These are phyloP conservation scores for Zophobas atratus DNA, from an alignment of 1,140 invertebrate genomes.

Conservation along the genomic window DNA sequence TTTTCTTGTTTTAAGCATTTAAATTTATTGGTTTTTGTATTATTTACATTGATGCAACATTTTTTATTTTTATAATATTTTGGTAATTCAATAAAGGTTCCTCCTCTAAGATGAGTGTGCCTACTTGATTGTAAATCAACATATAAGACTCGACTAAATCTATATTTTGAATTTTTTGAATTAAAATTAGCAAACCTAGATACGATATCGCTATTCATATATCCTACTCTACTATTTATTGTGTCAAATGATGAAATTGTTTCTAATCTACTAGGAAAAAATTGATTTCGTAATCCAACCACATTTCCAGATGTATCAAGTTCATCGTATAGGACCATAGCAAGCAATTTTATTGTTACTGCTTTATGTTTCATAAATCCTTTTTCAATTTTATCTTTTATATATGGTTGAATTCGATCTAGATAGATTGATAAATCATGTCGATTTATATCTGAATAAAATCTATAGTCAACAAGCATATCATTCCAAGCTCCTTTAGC, in stretches of 20 bases:
- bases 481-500: background rate
- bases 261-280: constrained; percentile 24
- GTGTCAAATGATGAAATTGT: constrained; percentile 16
- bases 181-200: constrained; percentile 41
- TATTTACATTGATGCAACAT: constrained; percentile 30
- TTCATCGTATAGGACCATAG: constrained; percentile 12
- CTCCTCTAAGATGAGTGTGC: constrained; percentile 31
- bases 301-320: constrained; percentile 40
- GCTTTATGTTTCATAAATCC: background rate
- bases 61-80: constrained; percentile 35
- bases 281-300: constrained; percentile 15
- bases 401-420: background rate
- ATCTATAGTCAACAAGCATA: background rate
- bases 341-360: constrained; percentile 5
- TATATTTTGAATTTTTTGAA: constrained; percentile 32
- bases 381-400: constrained; percentile 7
- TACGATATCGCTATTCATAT: constrained; percentile 24
- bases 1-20: constrained; percentile 5
- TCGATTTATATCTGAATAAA: too few species aligned
- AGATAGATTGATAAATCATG: background rate
- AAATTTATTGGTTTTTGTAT: background rate
- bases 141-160: constrained; percentile 21
- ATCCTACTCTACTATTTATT: constrained; percentile 13
- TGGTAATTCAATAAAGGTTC: constrained; percentile 30
- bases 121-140: constrained; percentile 38